Conservation (phyloP, 2,888 invertebrate genomes). For the Drosophila cognata region DNA sequence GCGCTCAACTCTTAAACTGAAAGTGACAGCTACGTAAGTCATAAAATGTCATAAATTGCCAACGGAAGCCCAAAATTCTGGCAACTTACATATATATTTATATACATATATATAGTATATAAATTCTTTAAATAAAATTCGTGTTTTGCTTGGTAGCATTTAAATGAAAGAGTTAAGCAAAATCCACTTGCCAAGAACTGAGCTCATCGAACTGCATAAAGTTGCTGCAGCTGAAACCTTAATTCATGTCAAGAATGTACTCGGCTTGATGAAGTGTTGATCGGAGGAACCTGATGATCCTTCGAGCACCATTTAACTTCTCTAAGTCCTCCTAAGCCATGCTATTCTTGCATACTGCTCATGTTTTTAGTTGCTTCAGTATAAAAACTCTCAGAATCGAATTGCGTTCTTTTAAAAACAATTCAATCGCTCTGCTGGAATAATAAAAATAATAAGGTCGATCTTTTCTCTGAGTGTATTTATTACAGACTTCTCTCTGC, state of each 20-base stretch:
- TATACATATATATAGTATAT: constrained; percentile 1
- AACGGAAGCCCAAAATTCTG: constrained; percentile 12
- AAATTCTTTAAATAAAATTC: constrained; percentile 8
- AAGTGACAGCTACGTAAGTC: constrained; percentile 58
- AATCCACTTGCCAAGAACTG: constrained; percentile 4
- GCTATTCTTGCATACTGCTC: neutral
- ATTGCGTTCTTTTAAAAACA: neutral
- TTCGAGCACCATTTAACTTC: neutral
- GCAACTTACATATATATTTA: neutral
- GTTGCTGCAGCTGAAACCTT: neutral
- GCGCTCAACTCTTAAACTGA: constrained; percentile 34
- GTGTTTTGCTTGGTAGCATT: neutral
- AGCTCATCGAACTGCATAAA: constrained; percentile 1
- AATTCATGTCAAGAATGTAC: neutral
- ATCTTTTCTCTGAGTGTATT: neutral
- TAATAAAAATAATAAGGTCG: neutral
- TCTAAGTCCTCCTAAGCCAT: neutral
- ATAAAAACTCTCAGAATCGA: neutral
- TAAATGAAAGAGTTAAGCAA: neutral
- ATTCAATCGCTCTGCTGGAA: neutral
- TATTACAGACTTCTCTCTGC: neutral
- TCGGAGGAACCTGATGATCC: neutral
- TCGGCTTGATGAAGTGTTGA: neutral
- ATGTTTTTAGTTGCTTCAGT: neutral
- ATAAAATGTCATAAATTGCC: constrained; percentile 53